Evolutionary conservation across 2,113 vertebrate species (phyloP).

Genomic region (Corydoras sp.): DNA sequence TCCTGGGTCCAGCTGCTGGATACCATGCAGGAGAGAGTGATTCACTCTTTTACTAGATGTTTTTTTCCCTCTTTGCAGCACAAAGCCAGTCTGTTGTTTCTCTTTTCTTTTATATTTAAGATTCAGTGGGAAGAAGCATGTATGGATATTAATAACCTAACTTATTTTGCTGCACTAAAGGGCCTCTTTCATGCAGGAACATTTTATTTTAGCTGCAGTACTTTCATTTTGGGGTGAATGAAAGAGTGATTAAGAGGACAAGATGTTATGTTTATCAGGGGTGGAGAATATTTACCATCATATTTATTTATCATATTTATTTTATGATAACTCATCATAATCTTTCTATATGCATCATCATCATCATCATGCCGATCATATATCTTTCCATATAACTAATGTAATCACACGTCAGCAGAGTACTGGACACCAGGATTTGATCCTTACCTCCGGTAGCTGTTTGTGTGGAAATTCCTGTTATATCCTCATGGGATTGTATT

Average conservation of each 20-base stretch:
- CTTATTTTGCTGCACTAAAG: conserved; percentile 7
- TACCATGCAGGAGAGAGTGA: conserved; percentile 29
- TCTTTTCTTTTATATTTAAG: conserved; percentile 23
- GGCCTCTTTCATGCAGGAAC: neutral
- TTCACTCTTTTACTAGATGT: conserved; percentile 27
- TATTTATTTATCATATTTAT: too few species aligned
- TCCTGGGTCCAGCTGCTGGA: conserved; percentile 20
- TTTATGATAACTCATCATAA: neutral
- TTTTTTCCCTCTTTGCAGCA: conserved; percentile 15
- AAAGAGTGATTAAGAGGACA: neutral
- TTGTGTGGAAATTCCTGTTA: too few species aligned
- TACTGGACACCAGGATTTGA: too few species aligned
- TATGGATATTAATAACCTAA: neutral
- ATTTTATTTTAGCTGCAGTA: neutral
- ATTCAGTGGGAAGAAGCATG: conserved; percentile 13
- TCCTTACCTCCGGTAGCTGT: too few species aligned
- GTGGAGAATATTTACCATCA: conserved; percentile 4
- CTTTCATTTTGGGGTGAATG: neutral
- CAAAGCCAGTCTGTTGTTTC: conserved; percentile 21
- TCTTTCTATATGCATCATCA: conserved; percentile 7
- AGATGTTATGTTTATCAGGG: neutral
- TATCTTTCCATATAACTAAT: conserved; percentile 23
- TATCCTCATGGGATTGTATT: too few species aligned
- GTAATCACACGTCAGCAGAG: neutral
- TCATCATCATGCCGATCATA: conserved; percentile 14